phyloP scores from a whole-genome alignment of 1,140 invertebrate species.

The Probaryconus sp. region DNA sequence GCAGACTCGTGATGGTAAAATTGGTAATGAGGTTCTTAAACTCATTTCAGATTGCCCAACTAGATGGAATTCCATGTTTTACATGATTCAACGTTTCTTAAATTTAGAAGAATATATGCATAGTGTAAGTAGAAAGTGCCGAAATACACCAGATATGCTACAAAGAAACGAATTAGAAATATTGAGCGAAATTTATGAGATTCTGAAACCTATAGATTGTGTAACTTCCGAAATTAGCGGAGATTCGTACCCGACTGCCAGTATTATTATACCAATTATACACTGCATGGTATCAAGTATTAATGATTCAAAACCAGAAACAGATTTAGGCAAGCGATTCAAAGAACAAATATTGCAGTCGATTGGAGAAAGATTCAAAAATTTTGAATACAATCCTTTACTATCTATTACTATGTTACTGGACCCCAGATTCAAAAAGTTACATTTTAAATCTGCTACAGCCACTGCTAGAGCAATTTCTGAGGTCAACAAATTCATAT shows the following conservation, averaged over 20 bases:
- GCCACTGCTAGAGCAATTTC: neutral
- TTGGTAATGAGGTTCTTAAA: conserved; percentile 35
- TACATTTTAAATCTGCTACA: neutral
- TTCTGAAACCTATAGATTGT: conserved; percentile 68
- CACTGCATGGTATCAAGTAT: conserved; percentile 68
- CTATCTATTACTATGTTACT: neutral
- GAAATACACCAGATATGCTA: too few species aligned
- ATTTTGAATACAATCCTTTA: neutral
- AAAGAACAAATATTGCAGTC: conserved; percentile 40
- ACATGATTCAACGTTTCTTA: conserved; percentile 66
- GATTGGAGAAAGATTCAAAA: conserved; percentile 56
- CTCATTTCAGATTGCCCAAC: conserved; percentile 65
- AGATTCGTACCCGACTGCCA: conserved; percentile 72
- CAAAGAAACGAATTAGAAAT: conserved; percentile 63
- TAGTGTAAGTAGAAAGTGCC: too few species aligned
- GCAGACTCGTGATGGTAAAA: conserved; percentile 47
- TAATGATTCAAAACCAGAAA: conserved; percentile 52
- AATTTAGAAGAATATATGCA: conserved; percentile 61
- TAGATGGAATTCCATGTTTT: conserved; percentile 67
- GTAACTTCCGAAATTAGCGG: conserved; percentile 73
- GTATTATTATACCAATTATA: conserved; percentile 73
- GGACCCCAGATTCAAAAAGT: neutral
- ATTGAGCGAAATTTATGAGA: conserved; percentile 61
- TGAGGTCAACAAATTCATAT: neutral
- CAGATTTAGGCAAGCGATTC: conserved; percentile 49